Conservation (phyloP, 2,888 invertebrate genomes). For the Ennomos fuscantarius region DNA sequence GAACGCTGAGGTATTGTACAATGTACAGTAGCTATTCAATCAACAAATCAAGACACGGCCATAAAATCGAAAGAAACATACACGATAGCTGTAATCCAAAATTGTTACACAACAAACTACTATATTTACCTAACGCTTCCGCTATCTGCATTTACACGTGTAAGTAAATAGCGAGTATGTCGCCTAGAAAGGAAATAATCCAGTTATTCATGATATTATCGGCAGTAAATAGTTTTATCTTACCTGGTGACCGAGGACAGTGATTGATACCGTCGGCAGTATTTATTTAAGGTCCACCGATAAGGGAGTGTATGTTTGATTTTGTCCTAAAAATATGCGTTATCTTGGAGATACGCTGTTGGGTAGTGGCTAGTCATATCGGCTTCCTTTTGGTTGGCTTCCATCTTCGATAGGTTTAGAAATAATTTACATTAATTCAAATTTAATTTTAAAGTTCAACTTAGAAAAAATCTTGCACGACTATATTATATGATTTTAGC, state of each 20-base stretch:
- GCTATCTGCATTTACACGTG: slow-evolving; percentile 63
- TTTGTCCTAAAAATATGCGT: slow-evolving; percentile 15
- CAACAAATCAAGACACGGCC: slow-evolving; percentile 39
- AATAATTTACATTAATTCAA: no score
- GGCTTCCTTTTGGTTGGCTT: slow-evolving; percentile 1
- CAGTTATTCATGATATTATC: slow-evolving; percentile 70
- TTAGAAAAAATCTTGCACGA: no score
- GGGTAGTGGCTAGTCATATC: slow-evolving; percentile 1
- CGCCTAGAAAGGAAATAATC: slow-evolving; percentile 69
- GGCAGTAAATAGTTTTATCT: slow-evolving; percentile 51
- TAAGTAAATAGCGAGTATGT: slow-evolving; percentile 60
- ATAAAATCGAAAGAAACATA: slow-evolving; percentile 40
- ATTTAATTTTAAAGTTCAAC: no score
- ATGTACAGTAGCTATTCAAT: slow-evolving; percentile 14
- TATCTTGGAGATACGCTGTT: slow-evolving; percentile 1
- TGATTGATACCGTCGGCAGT: slow-evolving; percentile 56
- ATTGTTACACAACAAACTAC: slow-evolving; percentile 36
- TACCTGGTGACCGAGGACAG: slow-evolving; percentile 49
- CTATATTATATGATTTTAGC: no score
- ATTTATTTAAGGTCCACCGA: slow-evolving; percentile 8
- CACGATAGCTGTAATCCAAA: slow-evolving; percentile 44
- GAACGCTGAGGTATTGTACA: neutral
- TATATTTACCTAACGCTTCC: slow-evolving; percentile 42
- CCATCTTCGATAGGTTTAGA: neutral
- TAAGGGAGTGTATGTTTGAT: slow-evolving; percentile 24